Conservation (phyloP, 2,888 invertebrate species). For the Teleiodes luculella region DNA sequence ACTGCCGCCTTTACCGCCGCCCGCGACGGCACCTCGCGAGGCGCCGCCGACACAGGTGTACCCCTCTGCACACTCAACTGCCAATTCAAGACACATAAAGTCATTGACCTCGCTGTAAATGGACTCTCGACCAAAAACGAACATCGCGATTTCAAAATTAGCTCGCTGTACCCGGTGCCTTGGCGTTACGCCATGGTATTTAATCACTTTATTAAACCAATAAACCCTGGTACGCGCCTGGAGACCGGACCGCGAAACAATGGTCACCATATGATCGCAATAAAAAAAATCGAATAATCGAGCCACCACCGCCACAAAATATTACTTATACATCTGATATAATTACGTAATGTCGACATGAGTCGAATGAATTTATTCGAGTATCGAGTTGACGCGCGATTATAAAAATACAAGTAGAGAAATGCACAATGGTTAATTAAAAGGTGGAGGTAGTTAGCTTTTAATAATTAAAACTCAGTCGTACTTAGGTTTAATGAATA, state of each 20-base stretch:
- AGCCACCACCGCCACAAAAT: conserved; percentile 44
- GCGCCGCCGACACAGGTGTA: conserved; percentile 18
- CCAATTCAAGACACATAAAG: conserved; percentile 13
- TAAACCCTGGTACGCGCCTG: conserved; percentile 45
- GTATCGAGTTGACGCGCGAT: conserved; percentile 27
- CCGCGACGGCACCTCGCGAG: conserved; percentile 10
- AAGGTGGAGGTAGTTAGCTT: conserved; percentile 34
- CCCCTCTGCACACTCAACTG: conserved; percentile 4
- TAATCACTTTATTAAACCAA: conserved; percentile 68
- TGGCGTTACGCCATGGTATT: conserved; percentile 60
- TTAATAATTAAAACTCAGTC: conserved; percentile 42
- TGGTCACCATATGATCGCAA: conserved; percentile 56
- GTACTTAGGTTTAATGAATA: conserved; percentile 45
- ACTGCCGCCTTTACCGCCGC: conserved; percentile 26
- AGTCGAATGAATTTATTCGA: conserved; percentile 42
- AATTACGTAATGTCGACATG: conserved; percentile 54
- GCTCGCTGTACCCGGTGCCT: conserved; percentile 43
- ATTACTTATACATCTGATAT: conserved; percentile 50
- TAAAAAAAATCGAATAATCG: conserved; percentile 59
- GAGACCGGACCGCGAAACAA: conserved; percentile 51
- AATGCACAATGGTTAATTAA: conserved; percentile 62
- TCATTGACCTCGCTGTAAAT: conserved; percentile 34
- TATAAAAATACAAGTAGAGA: conserved; percentile 32
- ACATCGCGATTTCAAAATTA: conserved; percentile 57
- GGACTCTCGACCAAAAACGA: conserved; percentile 28